Evolutionary conservation across 2,113 vertebrate species (phyloP), one percentile per base, ranked within the genome.

Genomic region (Gorsachius goisagi): DNA sequence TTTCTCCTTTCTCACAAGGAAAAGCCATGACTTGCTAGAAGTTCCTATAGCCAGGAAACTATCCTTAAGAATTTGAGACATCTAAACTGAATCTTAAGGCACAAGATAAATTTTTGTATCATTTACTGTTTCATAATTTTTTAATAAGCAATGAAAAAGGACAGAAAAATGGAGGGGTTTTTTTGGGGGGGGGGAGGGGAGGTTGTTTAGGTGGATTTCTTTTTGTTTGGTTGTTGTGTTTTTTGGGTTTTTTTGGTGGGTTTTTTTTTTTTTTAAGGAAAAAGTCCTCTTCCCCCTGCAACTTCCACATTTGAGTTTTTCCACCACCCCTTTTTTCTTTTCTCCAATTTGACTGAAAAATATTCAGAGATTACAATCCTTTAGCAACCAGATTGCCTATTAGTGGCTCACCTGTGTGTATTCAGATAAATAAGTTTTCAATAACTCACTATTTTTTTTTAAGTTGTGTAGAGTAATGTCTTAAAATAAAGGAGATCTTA

Each of bases 261-360:
- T n/a, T n/a, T n/a, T n/a, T n/a, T n/a, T 24, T 3, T 49, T 33
- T 44, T n/a, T 58, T 8, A 27, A 45, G 5, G 17, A 37, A 69
- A 74, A 1, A 60, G 59, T 67, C 8, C 3, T 50, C 4, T 23
- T 60, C n/a, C 5, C 23, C 12, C 18, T 63, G 9, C 7, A 33
- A 66, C 9, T 85, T 78, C 11, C 3, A 44, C 21, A 17, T 41
- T 26, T 55, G 22, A 73, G 3, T 24, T 84, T 35, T 2, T 15
- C 7, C 7, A 3, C 7, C 3, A 2, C 4, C 8, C 5, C 7
- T 19, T 30, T 30, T n/a, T 49, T 15, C 6, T 39, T 72, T 60
- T 35, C 22, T 41, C 64, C 3, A 16, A 18, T 33, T 67, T 39
- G 12, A 33, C 18, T 39, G 11, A 23, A 59, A 75, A 71, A 28